These are phyloP conservation scores for Blennius ocellaris DNA, from an alignment of 2,113 vertebrate species.

Conservation along the genomic window DNA sequence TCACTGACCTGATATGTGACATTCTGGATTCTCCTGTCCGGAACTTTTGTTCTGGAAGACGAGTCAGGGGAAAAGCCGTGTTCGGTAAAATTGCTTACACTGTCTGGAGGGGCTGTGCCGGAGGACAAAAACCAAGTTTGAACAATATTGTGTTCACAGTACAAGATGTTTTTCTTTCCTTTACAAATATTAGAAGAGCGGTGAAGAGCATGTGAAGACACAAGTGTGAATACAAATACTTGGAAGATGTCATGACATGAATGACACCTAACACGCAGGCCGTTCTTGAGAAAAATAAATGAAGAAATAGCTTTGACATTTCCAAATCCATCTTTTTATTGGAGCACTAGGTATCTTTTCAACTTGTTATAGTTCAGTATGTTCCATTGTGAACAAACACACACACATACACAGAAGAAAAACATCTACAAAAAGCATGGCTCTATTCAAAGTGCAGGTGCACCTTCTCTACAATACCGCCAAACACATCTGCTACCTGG, in stretches of 20 bases:
- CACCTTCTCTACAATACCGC: slow-evolving; percentile 24
- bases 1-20: slow-evolving; percentile 67
- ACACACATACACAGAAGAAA: slow-evolving; percentile 15
- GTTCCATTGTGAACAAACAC: slow-evolving; percentile 21
- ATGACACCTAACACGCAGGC: slow-evolving; percentile 31
- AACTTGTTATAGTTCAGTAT: slow-evolving; percentile 13
- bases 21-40: slow-evolving; percentile 45
- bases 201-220: slow-evolving; percentile 35
- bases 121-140: slow-evolving; percentile 16
- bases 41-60: slow-evolving; percentile 56
- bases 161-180: not conserved
- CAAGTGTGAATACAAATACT: slow-evolving; percentile 54
- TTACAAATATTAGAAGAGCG: slow-evolving; percentile 30
- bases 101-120: slow-evolving; percentile 15
- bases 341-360: slow-evolving; percentile 19
- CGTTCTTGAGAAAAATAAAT: slow-evolving; percentile 31
- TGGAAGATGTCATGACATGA: slow-evolving; percentile 44
- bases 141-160: slow-evolving; percentile 31
- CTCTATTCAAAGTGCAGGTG: slow-evolving; percentile 42
- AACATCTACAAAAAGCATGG: slow-evolving; percentile 8
- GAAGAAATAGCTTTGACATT: slow-evolving; percentile 39
- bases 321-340: slow-evolving; percentile 44
- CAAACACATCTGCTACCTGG: slow-evolving; percentile 49
- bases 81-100: slow-evolving; percentile 48
- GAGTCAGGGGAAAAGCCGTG: slow-evolving; percentile 26